phyloP scores from a whole-genome alignment of 2,888 invertebrate species.

The Embidobia sp. region DNA sequence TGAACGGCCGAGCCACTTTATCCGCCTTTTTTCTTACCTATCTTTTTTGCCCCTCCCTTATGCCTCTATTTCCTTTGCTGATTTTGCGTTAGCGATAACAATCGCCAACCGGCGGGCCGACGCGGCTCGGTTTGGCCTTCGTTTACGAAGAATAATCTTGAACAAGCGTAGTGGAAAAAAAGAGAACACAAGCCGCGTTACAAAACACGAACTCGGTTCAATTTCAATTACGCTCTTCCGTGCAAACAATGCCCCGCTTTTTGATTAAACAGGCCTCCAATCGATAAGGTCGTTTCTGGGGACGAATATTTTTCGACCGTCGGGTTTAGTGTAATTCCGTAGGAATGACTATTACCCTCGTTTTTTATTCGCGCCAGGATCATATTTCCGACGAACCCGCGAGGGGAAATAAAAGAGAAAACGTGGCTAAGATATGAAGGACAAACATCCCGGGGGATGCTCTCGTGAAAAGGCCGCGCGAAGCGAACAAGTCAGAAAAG shows the following conservation, averaged over 20 bases:
- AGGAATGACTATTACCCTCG: conserved; percentile 30
- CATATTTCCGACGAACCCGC: conserved; percentile 46
- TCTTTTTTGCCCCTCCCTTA: conserved; percentile 28
- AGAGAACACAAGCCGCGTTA: no score
- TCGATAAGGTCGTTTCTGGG: no score
- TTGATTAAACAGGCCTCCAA: no score
- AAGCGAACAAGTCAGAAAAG: conserved; percentile 55
- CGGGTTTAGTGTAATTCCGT: conserved; percentile 18
- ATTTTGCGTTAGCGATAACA: conserved; percentile 45
- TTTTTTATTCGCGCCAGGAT: conserved; percentile 19
- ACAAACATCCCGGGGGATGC: conserved; percentile 61
- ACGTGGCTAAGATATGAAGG: conserved; percentile 46
- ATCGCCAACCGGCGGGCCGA: conserved; percentile 20
- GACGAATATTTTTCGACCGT: no score
- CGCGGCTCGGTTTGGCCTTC: no score
- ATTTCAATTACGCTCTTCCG: no score
- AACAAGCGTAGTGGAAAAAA: no score
- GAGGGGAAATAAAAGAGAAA: conserved; percentile 54
- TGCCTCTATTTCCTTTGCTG: conserved; percentile 53
- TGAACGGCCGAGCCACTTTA: conserved; percentile 45
- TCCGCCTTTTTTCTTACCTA: conserved; percentile 38
- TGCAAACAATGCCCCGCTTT: no score
- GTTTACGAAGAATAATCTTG: conserved; percentile 34
- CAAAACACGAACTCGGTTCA: no score
- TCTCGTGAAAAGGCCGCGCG: conserved; percentile 52